Percentiles rank a stretch among this genome's conserved stretches.
phyloP scores from a whole-genome alignment of 2,113 vertebrate genomes.

The Cnemophilus loriae region DNA sequence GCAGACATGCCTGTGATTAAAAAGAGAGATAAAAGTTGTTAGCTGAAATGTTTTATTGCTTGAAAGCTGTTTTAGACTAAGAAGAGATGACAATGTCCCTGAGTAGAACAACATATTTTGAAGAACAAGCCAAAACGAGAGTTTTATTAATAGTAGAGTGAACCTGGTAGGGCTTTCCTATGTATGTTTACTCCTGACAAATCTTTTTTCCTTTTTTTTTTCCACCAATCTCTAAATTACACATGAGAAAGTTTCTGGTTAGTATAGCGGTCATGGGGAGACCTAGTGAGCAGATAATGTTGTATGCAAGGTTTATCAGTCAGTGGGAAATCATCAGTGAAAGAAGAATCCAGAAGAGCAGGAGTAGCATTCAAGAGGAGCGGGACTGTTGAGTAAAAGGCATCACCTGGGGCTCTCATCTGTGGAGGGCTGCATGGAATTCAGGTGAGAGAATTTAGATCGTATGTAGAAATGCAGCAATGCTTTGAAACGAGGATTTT shows the following conservation, averaged over 20 bases:
- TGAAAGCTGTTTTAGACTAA: background rate
- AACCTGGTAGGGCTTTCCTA: background rate
- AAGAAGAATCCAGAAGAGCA: background rate
- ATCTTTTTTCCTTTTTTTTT: accelerated
- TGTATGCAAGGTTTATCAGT: background rate
- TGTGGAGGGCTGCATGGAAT: background rate
- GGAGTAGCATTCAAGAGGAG: background rate
- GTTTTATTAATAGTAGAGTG: background rate
- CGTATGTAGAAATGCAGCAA: background rate
- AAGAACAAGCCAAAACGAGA: background rate
- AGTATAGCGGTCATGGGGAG: background rate
- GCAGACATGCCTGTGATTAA: background rate
- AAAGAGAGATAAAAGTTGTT: background rate
- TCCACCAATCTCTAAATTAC: background rate
- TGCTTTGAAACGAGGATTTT: background rate
- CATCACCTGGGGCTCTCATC: background rate
- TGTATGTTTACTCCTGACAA: background rate
- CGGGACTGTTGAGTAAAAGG: background rate
- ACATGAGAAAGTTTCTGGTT: background rate
- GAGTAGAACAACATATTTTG: background rate
- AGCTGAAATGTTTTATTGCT: background rate
- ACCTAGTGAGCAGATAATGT: background rate
- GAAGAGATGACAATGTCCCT: background rate
- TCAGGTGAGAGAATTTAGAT: background rate
- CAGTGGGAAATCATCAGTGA: background rate